phyloP scores from a whole-genome alignment of 2,113 vertebrate species.

The Galbula dea region DNA sequence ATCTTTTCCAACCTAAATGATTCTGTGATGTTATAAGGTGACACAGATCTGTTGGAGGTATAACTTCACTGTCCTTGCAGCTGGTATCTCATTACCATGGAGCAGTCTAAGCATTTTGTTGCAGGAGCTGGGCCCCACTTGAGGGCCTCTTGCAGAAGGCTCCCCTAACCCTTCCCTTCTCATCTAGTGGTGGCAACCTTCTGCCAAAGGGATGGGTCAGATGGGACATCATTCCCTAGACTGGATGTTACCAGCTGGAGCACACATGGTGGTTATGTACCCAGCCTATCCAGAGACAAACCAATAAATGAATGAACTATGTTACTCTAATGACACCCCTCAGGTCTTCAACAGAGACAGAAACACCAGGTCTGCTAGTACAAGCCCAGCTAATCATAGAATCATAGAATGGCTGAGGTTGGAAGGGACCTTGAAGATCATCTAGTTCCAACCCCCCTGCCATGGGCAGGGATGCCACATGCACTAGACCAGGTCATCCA shows the following conservation, averaged over 20 bases:
- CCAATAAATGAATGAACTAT: not conserved
- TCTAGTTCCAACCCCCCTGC: no score
- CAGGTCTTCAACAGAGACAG: not conserved
- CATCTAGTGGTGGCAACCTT: not conserved
- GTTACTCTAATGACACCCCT: not conserved
- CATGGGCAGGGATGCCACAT: no score
- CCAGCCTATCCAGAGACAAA: not conserved
- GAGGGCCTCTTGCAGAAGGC: not conserved
- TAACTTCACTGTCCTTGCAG: not conserved
- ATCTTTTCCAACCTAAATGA: not conserved
- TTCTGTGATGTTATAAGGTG: not conserved
- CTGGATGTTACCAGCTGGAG: not conserved
- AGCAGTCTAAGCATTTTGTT: not conserved
- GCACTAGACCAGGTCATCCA: no score
- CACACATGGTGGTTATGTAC: not conserved
- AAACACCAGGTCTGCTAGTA: not conserved
- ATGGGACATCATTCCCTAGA: not conserved
- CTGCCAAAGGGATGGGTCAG: not conserved
- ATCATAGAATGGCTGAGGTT: no score
- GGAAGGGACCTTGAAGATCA: no score
- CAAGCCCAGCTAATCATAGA: not conserved
- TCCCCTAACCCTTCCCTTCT: not conserved
- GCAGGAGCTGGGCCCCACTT: not conserved
- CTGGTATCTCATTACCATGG: not conserved
- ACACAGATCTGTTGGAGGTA: not conserved